phyloP scores from a whole-genome alignment of 2,888 invertebrate species.

The Busseola fusca region DNA sequence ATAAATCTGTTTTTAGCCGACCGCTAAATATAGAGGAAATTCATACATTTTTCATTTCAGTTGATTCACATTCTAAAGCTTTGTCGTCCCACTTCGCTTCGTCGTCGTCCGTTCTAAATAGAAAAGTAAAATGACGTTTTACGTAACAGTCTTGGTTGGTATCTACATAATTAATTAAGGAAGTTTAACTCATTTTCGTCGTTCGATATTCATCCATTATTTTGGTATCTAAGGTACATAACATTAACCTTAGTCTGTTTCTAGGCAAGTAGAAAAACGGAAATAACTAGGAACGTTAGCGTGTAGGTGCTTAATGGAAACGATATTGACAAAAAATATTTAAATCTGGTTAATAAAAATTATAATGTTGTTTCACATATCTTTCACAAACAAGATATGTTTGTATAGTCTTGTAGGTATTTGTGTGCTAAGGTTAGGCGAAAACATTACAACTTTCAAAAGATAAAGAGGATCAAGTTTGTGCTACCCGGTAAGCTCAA shows the following conservation, averaged over 20 bases:
- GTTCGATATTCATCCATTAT: conserved; percentile 23
- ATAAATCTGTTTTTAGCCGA: not conserved
- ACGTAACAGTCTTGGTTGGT: conserved; percentile 19
- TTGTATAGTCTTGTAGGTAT: not conserved
- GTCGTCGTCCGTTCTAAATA: conserved; percentile 25
- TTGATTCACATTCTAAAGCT: conserved; percentile 24
- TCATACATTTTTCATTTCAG: conserved; percentile 31
- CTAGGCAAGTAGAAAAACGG: not conserved
- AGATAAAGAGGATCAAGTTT: not conserved
- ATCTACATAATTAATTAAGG: conserved; percentile 35
- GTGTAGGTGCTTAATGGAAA: not conserved
- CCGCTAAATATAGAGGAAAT: conserved; percentile 3
- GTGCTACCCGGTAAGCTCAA: not conserved
- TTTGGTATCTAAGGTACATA: not conserved
- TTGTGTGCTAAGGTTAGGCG: not conserved
- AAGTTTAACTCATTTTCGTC: conserved; percentile 5
- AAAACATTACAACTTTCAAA: not conserved
- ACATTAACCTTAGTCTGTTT: not conserved
- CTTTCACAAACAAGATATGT: not conserved
- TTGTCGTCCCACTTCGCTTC: conserved; percentile 33
- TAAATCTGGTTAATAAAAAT: not conserved
- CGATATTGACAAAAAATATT: not conserved
- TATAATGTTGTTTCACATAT: not conserved
- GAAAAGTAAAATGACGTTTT: conserved; percentile 21
- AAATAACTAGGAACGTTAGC: not conserved